Evolutionary conservation across 2,888 invertebrate genomes (phyloP).

Genomic region (Heliconius sara): DNA sequence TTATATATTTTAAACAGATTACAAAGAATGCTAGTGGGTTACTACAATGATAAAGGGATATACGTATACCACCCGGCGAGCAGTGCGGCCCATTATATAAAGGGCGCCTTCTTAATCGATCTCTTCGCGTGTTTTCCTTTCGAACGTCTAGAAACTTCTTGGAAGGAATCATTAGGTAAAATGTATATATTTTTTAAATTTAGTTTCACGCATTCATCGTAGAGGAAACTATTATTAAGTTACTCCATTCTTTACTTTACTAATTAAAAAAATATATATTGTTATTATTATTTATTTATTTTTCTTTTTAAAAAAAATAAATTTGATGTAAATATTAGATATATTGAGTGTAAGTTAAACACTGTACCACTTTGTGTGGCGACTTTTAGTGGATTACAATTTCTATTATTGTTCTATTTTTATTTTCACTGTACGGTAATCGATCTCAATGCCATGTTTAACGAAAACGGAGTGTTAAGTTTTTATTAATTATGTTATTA

Average conservation of each 20-base stretch:
- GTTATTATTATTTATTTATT: too few relatives aligned
- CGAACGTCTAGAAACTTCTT: conserved; percentile 61
- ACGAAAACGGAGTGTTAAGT: too few relatives aligned
- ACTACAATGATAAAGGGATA: conserved; percentile 65
- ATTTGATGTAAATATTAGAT: too few relatives aligned
- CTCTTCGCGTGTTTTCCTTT: conserved; percentile 63
- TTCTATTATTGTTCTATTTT: too few relatives aligned
- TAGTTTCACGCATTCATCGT: background rate
- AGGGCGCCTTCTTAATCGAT: conserved; percentile 66
- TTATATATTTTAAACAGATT: conserved; percentile 53
- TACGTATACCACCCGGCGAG: conserved; percentile 72
- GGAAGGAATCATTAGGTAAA: conserved; percentile 56
- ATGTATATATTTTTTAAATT: background rate
- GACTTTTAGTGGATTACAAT: too few relatives aligned
- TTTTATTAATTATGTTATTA: too few relatives aligned
- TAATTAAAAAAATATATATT: too few relatives aligned
- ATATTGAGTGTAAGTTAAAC: too few relatives aligned
- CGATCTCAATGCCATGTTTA: too few relatives aligned
- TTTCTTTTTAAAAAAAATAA: too few relatives aligned
- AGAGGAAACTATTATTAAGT: background rate
- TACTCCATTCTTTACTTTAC: background rate
- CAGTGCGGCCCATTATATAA: conserved; percentile 69
- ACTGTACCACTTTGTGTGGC: too few relatives aligned
- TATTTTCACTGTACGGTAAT: too few relatives aligned
- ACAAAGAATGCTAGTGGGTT: conserved; percentile 72